Evolutionary conservation across 2,797 vertebrate species (phyloP), one percentile per base, ranked within the genome.

Genomic region (Anguilla marmorata): DNA sequence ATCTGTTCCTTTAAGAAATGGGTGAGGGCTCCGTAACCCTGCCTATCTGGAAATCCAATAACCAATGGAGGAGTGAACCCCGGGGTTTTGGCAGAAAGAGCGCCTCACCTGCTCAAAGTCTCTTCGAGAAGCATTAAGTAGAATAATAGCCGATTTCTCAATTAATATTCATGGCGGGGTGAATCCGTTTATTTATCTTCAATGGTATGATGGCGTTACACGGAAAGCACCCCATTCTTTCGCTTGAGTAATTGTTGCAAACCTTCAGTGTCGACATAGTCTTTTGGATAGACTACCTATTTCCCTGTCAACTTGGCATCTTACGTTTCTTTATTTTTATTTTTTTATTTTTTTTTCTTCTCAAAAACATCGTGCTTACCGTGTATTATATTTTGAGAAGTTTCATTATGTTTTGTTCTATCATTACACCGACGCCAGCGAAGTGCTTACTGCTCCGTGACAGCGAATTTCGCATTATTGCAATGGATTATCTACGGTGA

Each of bases 101-200:
- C 92, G 88, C 93, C 95, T 96, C 95, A 97, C 96, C 96, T 97
- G 96, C 95, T 94, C 92, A 93, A 94, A 94, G 94, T 92, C 95
- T 90, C 94, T 93, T 88, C 93, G 89, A 91, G 93, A 89, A 91
- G 90, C 93, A 92, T 88, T 92, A 84, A 90, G 90, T 93, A 89
- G 90, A 92, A 89, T 88, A 54, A 33, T 90, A 87, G 86, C 41
- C 91, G 93, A 91, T 93, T 90, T 80, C 88, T 88, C 94, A 94
- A 94, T 95, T 95, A 94, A 94, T 93, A 93, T 92, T 90, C 92
- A 83, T 92, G 86, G 88, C 87, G 91, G 86, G 90, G 87, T 91
- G 93, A 90, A 90, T 93, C 92, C 91, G 90, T 89, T 92, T 90
- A 83, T 89, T 91, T 89, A 90, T 93, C 88, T 85, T 88, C 80